These are phyloP conservation scores for Macropus fuliginosus DNA, from an alignment of 2,797 vertebrate species.

Conservation along the genomic window DNA sequence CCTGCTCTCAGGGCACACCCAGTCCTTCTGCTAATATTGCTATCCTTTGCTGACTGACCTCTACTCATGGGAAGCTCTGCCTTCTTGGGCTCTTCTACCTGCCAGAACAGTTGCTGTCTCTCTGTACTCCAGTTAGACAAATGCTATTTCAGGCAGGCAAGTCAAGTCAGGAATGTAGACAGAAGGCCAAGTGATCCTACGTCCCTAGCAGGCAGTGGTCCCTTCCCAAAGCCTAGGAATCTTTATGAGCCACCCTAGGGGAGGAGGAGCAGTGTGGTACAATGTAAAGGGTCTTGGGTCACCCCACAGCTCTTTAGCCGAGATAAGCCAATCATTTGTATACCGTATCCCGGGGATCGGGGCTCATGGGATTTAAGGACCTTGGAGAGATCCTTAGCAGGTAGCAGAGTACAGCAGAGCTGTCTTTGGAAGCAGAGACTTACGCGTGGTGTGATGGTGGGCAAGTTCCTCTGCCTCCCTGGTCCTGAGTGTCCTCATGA, in stretches of 20 bases:
- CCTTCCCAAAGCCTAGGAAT: not conserved
- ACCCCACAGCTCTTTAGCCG: not conserved
- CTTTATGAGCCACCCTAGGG: not conserved
- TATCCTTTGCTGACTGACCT: not conserved
- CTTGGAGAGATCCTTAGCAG: not conserved
- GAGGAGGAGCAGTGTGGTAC: not conserved
- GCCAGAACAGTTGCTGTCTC: not conserved
- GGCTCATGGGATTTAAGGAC: not conserved
- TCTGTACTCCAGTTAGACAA: not conserved
- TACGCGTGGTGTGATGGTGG: not conserved
- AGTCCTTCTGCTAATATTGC: not conserved
- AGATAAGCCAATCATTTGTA: not conserved
- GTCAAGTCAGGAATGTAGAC: not conserved
- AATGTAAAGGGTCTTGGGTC: not conserved
- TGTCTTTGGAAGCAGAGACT: not conserved
- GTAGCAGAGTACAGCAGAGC: no score
- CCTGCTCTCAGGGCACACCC: not conserved
- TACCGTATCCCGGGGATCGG: not conserved
- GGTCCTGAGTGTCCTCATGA: not conserved
- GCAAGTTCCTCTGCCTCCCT: not conserved
- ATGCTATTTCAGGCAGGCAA: not conserved
- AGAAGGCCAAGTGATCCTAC: not conserved
- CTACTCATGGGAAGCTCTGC: not conserved
- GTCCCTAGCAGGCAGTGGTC: not conserved
- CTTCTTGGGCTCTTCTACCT: not conserved